Percentiles rank a stretch among this genome's conserved stretches.
phyloP scores from a whole-genome alignment of 2,113 vertebrate genomes.

The Erythrolamprus reginae region DNA sequence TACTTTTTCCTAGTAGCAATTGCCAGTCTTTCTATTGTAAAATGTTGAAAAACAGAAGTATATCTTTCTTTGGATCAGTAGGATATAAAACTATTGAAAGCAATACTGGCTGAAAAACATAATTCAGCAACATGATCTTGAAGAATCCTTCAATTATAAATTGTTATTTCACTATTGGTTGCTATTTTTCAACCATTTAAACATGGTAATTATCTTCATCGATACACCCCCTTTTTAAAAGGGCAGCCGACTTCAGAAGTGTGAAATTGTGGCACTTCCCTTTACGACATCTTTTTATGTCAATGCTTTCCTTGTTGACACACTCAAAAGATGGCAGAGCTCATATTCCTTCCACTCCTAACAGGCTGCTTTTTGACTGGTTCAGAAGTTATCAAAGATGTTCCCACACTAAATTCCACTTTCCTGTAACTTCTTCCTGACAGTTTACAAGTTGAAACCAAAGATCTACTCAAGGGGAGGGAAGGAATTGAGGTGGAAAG shows the following conservation, averaged over 20 bases:
- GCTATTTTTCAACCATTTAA: not conserved
- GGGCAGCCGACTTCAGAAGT: not conserved
- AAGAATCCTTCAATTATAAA: not conserved
- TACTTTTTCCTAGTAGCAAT: not conserved
- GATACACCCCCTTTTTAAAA: not conserved
- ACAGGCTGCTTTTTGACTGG: not conserved
- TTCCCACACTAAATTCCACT: not conserved
- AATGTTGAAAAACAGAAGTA: not conserved
- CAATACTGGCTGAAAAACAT: not conserved
- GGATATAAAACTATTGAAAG: not conserved
- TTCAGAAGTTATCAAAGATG: not conserved
- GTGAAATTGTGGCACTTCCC: not conserved
- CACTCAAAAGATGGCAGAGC: not conserved
- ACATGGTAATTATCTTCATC: not conserved
- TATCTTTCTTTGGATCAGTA: not conserved
- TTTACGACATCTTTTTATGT: not conserved
- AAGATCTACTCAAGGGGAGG: not conserved
- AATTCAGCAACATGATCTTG: not conserved
- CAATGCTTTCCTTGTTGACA: not conserved
- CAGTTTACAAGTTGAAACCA: not conserved
- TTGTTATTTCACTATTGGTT: not conserved
- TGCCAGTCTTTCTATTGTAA: not conserved
- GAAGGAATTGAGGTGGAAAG: not conserved
- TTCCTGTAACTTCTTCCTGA: not conserved
- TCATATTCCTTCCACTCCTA: rapidly evolving